Conservation (phyloP, 2,797 vertebrate genomes). For the Nannoperca australis region DNA sequence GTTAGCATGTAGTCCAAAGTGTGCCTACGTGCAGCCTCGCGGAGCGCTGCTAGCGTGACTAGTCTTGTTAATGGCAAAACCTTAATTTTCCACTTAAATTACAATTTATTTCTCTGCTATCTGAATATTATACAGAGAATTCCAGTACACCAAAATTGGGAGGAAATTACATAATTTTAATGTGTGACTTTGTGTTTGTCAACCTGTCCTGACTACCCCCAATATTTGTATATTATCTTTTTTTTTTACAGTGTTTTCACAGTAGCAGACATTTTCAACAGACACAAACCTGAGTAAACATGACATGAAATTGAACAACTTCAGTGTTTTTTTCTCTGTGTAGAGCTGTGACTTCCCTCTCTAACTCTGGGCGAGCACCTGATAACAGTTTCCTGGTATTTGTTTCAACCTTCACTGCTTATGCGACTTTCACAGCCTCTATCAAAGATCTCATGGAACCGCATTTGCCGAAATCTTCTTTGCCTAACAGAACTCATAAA, state of each 20-base stretch:
- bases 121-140: slow-evolving; percentile 2
- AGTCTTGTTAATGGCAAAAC: no score
- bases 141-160: slow-evolving; percentile 40
- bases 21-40: not conserved
- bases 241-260: not conserved
- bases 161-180: slow-evolving; percentile 50
- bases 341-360: slow-evolving; percentile 1
- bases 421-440: not conserved
- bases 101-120: not conserved
- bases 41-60: not conserved
- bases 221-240: not conserved
- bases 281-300: not conserved
- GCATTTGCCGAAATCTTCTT: not conserved
- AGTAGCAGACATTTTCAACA: slow-evolving; percentile 1
- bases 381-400: slow-evolving; percentile 39
- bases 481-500: slow-evolving; percentile 28
- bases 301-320: no score
- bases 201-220: not conserved
- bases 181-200: slow-evolving; percentile 20
- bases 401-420: slow-evolving; percentile 8
- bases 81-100: no score
- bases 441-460: not conserved
- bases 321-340: no score
- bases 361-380: not conserved
- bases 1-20: not conserved